Evolutionary conservation across 1,140 invertebrate genomes (phyloP), one percentile per base, ranked within the genome.

Genomic region (Megalopta genalis): DNA sequence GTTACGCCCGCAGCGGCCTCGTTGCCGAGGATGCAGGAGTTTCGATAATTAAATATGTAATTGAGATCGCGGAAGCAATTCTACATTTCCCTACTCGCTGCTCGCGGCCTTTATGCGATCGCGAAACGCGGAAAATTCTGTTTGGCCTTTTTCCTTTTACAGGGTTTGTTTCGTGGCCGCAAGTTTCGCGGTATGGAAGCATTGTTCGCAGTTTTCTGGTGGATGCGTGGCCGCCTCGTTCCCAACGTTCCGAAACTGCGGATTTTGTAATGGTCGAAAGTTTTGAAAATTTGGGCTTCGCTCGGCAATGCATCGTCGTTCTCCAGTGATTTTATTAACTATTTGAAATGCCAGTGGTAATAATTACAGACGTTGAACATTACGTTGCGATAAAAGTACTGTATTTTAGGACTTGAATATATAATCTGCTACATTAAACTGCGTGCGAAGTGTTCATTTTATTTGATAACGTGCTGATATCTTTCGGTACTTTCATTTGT

Each of bases 21-120:
- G 66, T 57, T 46, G 49, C n/a, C 10, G 42, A 9, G 5, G 39
- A 12, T 37, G 64, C 62, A 14, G 63, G 49, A 68, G 32, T 70
- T 70, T 70, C 66, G 75, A 77, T 70, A 77, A 70, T 77, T 77
- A 77, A 77, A 77, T 70, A 49, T 66, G 37, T 46, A 42, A 76
- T 77, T 42, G 27, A 69, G 59, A 60, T 76, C 21, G 21, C 39
- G 74, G 18, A 32, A 37, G 23, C 25, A 27, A 60, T 67, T 67
- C 39, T 46, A 27, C 14, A 10, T 23, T 65, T 8, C 8, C 42
- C 14, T 12, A 18, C 21, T 49, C n/a, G 39, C 23, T 5, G 46
- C 16, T 6, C 18, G 21, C 32, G 42, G 21, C 8, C 9, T 25
- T 42, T n/a, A 62, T 62, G n/a, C 32, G 16, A 39, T 64, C 37